These are phyloP conservation scores for Micronycteris hirsuta DNA, from an alignment of 2,113 vertebrate species.

Conservation along the genomic window DNA sequence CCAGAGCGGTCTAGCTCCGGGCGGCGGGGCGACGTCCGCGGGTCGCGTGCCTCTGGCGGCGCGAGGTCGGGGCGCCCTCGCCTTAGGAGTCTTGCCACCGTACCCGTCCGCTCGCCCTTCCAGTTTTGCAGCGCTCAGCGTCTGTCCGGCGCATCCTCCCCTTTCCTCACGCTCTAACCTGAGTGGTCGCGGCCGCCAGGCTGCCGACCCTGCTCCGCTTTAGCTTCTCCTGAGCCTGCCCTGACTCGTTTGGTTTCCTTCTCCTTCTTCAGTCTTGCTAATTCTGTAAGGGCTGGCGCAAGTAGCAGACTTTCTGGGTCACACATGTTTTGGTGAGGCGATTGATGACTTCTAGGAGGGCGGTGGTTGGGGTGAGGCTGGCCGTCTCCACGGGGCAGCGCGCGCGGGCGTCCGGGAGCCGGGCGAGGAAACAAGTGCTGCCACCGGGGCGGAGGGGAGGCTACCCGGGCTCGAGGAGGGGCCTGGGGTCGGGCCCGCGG, in stretches of 20 bases:
- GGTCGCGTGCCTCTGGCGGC: not conserved
- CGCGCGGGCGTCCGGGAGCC: not conserved
- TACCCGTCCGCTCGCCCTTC: not conserved
- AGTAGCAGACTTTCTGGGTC: not conserved
- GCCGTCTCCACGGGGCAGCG: not conserved
- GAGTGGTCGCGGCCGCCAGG: not conserved
- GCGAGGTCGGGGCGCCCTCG: not conserved
- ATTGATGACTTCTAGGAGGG: not conserved
- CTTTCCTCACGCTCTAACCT: not conserved
- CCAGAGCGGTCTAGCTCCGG: fast-evolving
- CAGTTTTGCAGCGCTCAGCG: not conserved
- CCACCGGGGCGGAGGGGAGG: not conserved
- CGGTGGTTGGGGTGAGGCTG: not conserved
- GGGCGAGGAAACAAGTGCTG: not conserved
- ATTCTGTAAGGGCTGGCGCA: not conserved
- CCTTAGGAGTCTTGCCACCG: not conserved
- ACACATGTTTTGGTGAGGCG: not conserved
- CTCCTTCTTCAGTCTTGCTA: not conserved
- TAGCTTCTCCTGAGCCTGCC: not conserved
- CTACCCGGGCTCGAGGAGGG: not conserved
- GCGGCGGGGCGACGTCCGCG: not conserved
- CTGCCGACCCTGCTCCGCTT: not conserved
- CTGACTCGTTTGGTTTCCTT: not conserved
- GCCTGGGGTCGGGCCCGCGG: not conserved
- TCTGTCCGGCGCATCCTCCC: not conserved